These are phyloP conservation scores for Lepus americanus DNA, from an alignment of 2,113 vertebrate genomes.

Conservation along the genomic window DNA sequence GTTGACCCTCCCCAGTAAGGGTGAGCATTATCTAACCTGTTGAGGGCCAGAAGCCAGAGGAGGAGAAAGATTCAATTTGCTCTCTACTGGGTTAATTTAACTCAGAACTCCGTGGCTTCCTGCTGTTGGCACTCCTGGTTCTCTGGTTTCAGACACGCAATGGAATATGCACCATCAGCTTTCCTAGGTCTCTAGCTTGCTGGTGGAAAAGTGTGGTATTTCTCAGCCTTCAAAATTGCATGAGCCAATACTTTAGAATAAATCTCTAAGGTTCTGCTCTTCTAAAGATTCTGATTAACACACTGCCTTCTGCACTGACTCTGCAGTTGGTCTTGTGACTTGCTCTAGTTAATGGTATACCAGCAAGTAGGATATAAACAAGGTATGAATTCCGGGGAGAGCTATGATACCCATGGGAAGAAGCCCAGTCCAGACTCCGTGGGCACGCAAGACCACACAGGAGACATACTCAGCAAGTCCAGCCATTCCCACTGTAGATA, in stretches of 20 bases:
- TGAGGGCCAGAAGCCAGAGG: not conserved
- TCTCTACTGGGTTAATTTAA: not conserved
- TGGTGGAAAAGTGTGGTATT: not conserved
- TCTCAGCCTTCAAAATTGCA: not conserved
- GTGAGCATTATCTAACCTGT: not conserved
- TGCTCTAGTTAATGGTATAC: not conserved
- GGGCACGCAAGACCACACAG: not conserved
- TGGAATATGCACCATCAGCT: not conserved
- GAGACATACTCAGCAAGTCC: not conserved
- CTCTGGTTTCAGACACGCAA: not conserved
- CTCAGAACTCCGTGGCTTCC: not conserved
- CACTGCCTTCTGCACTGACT: not conserved
- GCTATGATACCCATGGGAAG: no score
- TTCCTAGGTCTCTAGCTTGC: not conserved
- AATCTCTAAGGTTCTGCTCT: not conserved
- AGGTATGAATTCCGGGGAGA: not conserved
- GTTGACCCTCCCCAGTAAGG: not conserved
- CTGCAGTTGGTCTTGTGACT: not conserved
- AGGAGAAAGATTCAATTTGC: not conserved
- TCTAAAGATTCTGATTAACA: not conserved
- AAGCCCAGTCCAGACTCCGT: not conserved
- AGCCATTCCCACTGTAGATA: not conserved
- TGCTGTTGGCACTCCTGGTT: not conserved
- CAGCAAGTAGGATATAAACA: not conserved
- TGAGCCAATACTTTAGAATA: not conserved